phyloP scores from a whole-genome alignment of 2,797 vertebrate species.

The Rhadinocentrus ornatus region DNA sequence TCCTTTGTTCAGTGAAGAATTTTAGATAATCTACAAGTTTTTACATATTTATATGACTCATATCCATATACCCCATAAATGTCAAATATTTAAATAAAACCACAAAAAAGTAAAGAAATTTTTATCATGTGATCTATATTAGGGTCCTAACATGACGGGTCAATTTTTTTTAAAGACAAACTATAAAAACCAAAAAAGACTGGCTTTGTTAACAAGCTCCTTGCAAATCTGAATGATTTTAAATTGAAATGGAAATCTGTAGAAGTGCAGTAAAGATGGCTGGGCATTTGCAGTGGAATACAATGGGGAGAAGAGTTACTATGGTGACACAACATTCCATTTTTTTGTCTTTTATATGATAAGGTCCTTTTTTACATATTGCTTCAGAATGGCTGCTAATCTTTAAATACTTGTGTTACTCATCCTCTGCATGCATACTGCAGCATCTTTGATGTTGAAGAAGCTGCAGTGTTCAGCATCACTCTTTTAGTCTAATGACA shows the following conservation, averaged over 20 bases:
- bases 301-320: slow-evolving; percentile 12
- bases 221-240: slow-evolving; percentile 2
- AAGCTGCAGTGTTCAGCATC: not conserved
- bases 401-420: not conserved
- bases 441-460: slow-evolving; percentile 4
- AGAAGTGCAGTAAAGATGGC: slow-evolving; percentile 15
- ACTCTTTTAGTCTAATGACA: not conserved
- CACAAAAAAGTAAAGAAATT: too few relatives aligned
- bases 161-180: not conserved
- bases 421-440: not conserved
- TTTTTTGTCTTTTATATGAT: slow-evolving; percentile 21
- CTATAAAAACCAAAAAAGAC: slow-evolving; percentile 9
- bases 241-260: slow-evolving; percentile 15
- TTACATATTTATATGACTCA: not conserved
- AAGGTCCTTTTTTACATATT: slow-evolving; percentile 4
- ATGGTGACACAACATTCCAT: slow-evolving; percentile 16
- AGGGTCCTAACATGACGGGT: not conserved
- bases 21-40: too few relatives aligned
- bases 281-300: slow-evolving; percentile 12
- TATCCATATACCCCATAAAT: not conserved
- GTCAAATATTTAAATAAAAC: too few relatives aligned
- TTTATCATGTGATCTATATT: not conserved
- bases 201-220: not conserved
- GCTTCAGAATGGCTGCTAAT: not conserved
- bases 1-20: not conserved